Percentiles rank a stretch among this genome's conserved stretches.
phyloP scores from a whole-genome alignment of 2,113 vertebrate species.

The Chloroceryle aenea region DNA sequence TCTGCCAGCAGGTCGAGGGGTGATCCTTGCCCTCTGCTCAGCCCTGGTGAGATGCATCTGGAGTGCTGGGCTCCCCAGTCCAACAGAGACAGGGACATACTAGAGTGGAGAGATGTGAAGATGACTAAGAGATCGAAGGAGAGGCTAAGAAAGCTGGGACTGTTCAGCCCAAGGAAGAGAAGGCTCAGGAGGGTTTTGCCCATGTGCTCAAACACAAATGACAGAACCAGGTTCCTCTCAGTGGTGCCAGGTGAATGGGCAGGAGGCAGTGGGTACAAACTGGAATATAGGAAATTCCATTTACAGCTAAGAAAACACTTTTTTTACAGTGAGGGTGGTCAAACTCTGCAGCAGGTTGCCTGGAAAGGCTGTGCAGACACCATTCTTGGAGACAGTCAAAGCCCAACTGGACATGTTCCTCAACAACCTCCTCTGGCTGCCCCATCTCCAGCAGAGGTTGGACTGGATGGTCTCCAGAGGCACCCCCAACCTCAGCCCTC shows the following conservation, averaged over 20 bases:
- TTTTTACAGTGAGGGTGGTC: background rate
- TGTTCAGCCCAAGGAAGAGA: background rate
- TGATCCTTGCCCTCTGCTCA: background rate
- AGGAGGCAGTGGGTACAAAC: background rate
- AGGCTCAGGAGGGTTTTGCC: background rate
- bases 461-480: background rate
- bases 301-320: fast-evolving
- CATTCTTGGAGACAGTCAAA: background rate
- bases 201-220: background rate
- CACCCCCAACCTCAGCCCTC: background rate
- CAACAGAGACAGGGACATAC: background rate
- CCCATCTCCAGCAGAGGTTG: background rate
- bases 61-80: background rate
- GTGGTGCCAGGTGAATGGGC: background rate
- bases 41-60: background rate
- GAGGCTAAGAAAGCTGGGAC: background rate
- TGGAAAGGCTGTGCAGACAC: background rate
- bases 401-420: background rate
- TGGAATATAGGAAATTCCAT: background rate
- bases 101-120: background rate
- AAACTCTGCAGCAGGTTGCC: background rate
- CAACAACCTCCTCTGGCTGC: background rate
- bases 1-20: background rate
- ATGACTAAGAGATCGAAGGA: background rate
- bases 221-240: background rate